phyloP scores from a whole-genome alignment of 1,140 invertebrate species.

The Myzus persicae region DNA sequence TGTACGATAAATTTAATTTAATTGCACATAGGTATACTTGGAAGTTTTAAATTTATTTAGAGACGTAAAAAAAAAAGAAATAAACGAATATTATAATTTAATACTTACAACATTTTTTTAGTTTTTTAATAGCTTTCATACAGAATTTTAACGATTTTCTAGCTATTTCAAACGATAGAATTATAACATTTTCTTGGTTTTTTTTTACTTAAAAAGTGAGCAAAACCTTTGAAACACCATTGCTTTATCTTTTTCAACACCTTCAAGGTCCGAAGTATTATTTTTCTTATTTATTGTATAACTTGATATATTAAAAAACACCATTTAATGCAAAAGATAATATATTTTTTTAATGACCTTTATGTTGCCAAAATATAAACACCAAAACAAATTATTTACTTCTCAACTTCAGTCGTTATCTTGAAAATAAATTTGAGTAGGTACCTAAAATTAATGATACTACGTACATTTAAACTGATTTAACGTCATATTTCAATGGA shows the following conservation, averaged over 20 bases:
- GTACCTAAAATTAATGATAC: not conserved
- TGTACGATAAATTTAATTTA: constrained; percentile 5
- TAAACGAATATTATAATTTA: constrained; percentile 32
- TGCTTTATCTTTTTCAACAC: constrained; percentile 31
- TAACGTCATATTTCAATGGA: not conserved
- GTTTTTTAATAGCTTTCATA: constrained; percentile 2
- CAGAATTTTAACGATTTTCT: constrained; percentile 8
- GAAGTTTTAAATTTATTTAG: not conserved
- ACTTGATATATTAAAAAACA: constrained; percentile 3
- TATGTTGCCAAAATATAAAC: not conserved
- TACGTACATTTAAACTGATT: not conserved
- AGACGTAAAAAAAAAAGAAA: constrained; percentile 30
- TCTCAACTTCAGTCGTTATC: not conserved
- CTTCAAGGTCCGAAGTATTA: not conserved
- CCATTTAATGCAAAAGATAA: not conserved
- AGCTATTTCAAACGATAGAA: not conserved
- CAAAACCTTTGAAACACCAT: not conserved
- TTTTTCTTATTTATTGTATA: not conserved
- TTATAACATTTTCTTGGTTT: not conserved
- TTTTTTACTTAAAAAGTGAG: not conserved
- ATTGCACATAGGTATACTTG: not conserved
- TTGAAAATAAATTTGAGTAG: not conserved
- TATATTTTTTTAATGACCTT: not conserved
- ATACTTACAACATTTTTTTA: not conserved
- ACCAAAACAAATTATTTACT: not conserved